Conservation (phyloP, 2,797 vertebrate genomes). For the Enteromius argenteus region DNA sequence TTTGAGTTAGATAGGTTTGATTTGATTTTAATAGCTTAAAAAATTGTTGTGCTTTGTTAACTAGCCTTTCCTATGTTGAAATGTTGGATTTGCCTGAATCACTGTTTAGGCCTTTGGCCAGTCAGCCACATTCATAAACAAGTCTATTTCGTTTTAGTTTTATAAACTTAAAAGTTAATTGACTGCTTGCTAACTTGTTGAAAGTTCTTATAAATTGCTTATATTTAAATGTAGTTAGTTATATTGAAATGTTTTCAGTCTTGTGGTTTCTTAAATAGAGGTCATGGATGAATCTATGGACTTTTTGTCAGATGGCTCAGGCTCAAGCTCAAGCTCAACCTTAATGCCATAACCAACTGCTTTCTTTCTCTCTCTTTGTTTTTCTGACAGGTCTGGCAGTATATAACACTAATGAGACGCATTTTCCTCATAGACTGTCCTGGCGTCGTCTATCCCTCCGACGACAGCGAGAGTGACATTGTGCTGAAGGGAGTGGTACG, state of each 20-base stretch:
- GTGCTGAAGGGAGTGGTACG: conserved; percentile 97
- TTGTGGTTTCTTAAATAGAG: conserved; percentile 13
- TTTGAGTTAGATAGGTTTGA: conserved; percentile 13
- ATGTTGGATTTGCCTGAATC: conserved; percentile 1
- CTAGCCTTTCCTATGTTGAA: conserved; percentile 2
- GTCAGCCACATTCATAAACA: neutral
- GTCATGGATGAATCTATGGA: neutral
- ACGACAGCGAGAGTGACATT: conserved; percentile 93
- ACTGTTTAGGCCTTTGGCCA: neutral
- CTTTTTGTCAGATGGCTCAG: neutral
- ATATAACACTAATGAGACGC: conserved; percentile 95
- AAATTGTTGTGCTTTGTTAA: neutral
- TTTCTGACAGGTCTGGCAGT: conserved; percentile 92
- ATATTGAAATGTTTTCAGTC: conserved; percentile 34
- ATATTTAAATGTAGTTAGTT: conserved; percentile 25
- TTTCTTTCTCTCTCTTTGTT: neutral
- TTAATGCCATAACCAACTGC: neutral
- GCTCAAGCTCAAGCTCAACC: neutral
- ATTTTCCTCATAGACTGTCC: conserved; percentile 98
- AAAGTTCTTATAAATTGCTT: neutral
- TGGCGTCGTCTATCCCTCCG: conserved; percentile 96
- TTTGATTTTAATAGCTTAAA: conserved; percentile 19
- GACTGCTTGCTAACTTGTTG: neutral
- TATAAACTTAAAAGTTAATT: neutral
- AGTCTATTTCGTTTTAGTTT: neutral